Conservation (phyloP, 2,797 vertebrate species). For the Chaunax sp. region DNA sequence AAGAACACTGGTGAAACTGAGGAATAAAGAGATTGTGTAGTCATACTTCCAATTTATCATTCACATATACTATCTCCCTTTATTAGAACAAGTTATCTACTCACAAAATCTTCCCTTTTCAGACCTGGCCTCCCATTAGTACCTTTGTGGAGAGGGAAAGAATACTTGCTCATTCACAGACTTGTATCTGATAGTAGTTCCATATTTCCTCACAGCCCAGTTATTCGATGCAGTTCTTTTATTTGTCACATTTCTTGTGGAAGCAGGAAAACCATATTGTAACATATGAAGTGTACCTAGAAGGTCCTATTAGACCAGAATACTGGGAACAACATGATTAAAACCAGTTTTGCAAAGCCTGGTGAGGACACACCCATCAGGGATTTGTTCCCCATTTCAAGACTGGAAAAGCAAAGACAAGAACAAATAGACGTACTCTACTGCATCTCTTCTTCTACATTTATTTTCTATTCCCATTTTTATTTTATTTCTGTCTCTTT, state of each 20-base stretch:
- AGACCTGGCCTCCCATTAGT: not conserved
- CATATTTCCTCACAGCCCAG: not conserved
- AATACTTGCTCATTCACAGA: not conserved
- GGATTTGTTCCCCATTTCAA: conserved; percentile 55
- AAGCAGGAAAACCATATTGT: conserved; percentile 14
- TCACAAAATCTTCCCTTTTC: not conserved
- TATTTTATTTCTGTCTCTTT: too few relatives aligned
- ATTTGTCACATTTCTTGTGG: not conserved
- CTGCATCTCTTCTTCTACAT: too few relatives aligned
- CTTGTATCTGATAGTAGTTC: not conserved
- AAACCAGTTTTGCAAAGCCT: conserved; percentile 80
- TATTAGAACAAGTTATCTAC: not conserved
- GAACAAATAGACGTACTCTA: not conserved
- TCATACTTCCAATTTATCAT: conserved; percentile 47
- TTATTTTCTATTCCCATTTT: too few relatives aligned
- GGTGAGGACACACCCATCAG: conserved; percentile 64
- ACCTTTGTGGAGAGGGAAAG: not conserved
- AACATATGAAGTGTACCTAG: conserved; percentile 19
- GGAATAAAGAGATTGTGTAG: conserved; percentile 45
- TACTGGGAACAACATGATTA: conserved; percentile 69
- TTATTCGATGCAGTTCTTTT: not conserved
- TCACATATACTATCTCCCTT: conserved; percentile 5
- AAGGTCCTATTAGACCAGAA: conserved; percentile 44
- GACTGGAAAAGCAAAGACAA: conserved; percentile 41
- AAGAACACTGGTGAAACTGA: conserved; percentile 40